Conservation (phyloP, 1,140 invertebrate genomes). For the Megalopta genalis region DNA sequence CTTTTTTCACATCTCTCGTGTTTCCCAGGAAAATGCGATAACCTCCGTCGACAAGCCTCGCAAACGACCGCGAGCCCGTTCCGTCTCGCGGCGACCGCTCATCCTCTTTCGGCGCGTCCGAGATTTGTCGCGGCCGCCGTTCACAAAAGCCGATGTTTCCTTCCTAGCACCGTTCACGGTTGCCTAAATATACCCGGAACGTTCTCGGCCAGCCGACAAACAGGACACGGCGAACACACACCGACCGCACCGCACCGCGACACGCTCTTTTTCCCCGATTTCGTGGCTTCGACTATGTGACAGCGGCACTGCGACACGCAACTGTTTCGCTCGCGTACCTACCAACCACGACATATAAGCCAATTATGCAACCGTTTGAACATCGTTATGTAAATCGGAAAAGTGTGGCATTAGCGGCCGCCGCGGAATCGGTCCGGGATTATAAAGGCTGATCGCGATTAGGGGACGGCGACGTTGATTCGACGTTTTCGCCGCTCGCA, state of each 20-base stretch:
- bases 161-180: neutral
- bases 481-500: too few species aligned
- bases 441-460: too few species aligned
- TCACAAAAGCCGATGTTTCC: neutral
- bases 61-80: neutral
- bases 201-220: neutral
- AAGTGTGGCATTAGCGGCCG: neutral
- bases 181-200: neutral
- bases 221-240: neutral
- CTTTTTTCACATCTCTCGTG: slow-evolving; percentile 15
- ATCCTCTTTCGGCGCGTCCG: neutral
- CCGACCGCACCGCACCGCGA: too few species aligned
- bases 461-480: too few species aligned
- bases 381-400: slow-evolving; percentile 12
- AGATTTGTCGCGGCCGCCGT: too few species aligned
- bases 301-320: slow-evolving; percentile 29
- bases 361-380: slow-evolving; percentile 29
- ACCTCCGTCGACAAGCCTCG: slow-evolving; percentile 13
- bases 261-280: slow-evolving; percentile 27
- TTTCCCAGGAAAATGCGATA: neutral
- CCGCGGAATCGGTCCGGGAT: too few species aligned
- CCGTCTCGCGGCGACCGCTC: neutral
- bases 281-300: neutral
- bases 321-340: slow-evolving; percentile 33
- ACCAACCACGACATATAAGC: neutral